These are phyloP conservation scores for Syrphus vitripennis DNA, from an alignment of 2,888 invertebrate genomes.

Conservation along the genomic window DNA sequence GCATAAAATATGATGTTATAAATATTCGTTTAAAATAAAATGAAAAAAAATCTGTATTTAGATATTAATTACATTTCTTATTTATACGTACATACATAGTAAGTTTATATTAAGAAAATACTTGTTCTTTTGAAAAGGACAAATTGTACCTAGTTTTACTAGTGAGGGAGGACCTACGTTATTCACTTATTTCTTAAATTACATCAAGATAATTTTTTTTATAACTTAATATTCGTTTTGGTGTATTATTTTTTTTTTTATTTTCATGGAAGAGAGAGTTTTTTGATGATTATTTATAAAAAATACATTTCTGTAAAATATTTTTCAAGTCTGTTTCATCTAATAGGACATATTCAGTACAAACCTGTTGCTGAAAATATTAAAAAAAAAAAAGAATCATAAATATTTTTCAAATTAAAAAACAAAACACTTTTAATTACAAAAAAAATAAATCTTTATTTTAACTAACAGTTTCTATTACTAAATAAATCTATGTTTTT, in stretches of 20 bases:
- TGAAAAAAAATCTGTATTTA: constrained; percentile 12
- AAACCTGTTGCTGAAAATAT: constrained; percentile 10
- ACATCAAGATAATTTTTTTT: constrained; percentile 35
- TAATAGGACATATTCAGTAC: constrained; percentile 10
- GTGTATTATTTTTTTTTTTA: background rate
- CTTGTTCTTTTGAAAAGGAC: constrained; percentile 60
- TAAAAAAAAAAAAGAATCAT: background rate
- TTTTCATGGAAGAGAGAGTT: constrained; percentile 30
- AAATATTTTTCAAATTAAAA: background rate
- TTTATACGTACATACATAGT: background rate
- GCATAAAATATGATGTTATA: background rate
- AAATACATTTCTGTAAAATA: background rate
- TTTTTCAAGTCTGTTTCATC: background rate
- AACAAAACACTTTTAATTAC: constrained; percentile 10
- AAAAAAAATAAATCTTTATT: constrained; percentile 41
- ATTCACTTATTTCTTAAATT: background rate
- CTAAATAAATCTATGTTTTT: constrained; percentile 45
- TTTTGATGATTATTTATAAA: background rate
- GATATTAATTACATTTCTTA: constrained; percentile 59
- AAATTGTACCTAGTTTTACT: constrained; percentile 62
- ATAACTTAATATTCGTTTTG: background rate
- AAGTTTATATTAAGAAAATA: constrained; percentile 53
- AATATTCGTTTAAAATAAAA: background rate
- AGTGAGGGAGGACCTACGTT: constrained; percentile 53
- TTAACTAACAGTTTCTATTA: constrained; percentile 27